Conservation (phyloP, 2,113 vertebrate genomes). For the Carassius carassius region DNA sequence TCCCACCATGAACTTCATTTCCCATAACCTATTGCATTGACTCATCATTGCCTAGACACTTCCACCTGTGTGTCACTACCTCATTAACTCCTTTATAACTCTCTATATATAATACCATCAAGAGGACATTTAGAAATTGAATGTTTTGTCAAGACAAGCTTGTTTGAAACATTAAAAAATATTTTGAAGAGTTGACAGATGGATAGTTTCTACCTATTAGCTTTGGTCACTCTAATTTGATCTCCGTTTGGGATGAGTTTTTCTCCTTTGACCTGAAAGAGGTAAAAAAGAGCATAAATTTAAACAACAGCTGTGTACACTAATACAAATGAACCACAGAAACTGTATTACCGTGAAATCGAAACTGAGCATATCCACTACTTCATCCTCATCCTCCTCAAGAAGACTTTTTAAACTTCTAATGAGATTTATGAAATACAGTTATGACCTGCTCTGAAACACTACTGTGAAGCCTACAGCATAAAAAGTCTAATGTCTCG, state of each 20-base stretch:
- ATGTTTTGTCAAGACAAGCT: too few species aligned
- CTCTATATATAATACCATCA: too few species aligned
- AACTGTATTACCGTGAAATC: slow-evolving; percentile 68
- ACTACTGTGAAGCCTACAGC: neutral
- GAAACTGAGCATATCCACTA: slow-evolving; percentile 46
- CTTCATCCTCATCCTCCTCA: slow-evolving; percentile 57
- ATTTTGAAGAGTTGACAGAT: too few species aligned
- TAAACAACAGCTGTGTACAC: neutral
- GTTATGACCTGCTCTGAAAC: neutral
- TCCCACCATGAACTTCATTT: neutral
- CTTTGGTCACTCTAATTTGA: slow-evolving; percentile 66
- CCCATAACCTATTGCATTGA: neutral
- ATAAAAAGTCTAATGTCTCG: neutral
- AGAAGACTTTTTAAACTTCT: slow-evolving; percentile 63
- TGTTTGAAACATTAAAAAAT: too few species aligned
- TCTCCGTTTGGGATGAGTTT: slow-evolving; percentile 72
- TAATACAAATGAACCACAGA: neutral
- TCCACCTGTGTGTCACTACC: too few species aligned
- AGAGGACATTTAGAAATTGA: too few species aligned
- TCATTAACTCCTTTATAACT: too few species aligned
- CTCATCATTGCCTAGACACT: too few species aligned
- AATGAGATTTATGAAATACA: neutral
- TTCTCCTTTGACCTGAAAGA: slow-evolving; percentile 45
- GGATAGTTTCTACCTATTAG: slow-evolving; percentile 65
- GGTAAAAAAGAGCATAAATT: neutral